These are phyloP conservation scores for Pelvicachromis taeniatus DNA, from an alignment of 2,113 vertebrate species.

Conservation along the genomic window DNA sequence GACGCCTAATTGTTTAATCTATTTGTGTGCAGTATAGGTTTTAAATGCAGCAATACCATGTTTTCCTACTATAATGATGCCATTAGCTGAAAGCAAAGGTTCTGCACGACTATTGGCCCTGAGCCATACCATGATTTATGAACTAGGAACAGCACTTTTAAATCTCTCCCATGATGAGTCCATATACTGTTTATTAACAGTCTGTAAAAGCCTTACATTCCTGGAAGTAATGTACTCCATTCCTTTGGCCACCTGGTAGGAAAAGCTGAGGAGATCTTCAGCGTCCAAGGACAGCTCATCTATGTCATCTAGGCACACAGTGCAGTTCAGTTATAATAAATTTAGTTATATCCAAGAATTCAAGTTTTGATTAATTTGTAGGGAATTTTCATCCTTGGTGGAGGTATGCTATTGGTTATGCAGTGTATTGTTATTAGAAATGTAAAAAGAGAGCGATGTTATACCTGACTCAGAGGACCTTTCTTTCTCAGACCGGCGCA, in stretches of 20 bases:
- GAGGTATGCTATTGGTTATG: background rate
- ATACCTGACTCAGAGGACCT: slow-evolving; percentile 69
- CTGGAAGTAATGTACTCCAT: slow-evolving; percentile 98
- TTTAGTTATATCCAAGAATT: background rate
- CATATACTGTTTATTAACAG: slow-evolving; percentile 7
- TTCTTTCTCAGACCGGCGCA: slow-evolving; percentile 84
- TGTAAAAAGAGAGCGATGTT: background rate
- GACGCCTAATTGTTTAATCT: background rate
- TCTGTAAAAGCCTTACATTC: slow-evolving; percentile 79
- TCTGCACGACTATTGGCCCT: background rate
- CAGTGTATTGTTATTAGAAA: background rate
- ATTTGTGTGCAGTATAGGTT: background rate
- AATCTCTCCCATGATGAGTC: background rate
- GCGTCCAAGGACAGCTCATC: slow-evolving; percentile 87
- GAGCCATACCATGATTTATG: slow-evolving; percentile 20
- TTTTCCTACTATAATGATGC: background rate
- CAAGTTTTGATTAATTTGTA: background rate
- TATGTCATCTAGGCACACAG: slow-evolving; percentile 68
- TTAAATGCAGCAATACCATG: background rate
- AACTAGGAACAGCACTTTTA: slow-evolving; percentile 11
- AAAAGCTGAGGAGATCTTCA: slow-evolving; percentile 94
- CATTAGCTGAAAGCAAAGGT: background rate
- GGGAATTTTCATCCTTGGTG: background rate
- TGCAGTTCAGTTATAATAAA: background rate
- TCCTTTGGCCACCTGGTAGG: slow-evolving; percentile 95